Conservation (phyloP, 2,888 invertebrate species). For the Nasonia oneida region DNA sequence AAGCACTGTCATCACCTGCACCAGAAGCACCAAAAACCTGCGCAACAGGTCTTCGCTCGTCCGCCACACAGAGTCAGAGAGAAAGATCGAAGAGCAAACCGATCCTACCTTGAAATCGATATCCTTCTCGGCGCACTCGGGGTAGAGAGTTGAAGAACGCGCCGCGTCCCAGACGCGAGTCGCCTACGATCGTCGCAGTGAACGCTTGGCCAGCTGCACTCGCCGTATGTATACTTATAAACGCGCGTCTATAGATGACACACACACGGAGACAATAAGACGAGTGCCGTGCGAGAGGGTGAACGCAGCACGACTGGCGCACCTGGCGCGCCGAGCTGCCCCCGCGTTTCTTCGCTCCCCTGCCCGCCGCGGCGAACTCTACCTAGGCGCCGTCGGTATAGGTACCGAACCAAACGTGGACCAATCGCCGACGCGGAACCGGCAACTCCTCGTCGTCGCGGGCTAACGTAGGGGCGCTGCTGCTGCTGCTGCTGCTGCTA, state of each 20-base stretch:
- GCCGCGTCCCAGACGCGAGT: not conserved
- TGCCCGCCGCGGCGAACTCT: not conserved
- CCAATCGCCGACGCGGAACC: constrained; percentile 71
- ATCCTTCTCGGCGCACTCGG: not conserved
- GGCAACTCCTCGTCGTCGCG: constrained; percentile 26
- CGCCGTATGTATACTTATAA: not conserved
- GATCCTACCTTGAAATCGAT: constrained; percentile 19
- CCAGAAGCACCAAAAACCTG: too few relatives aligned
- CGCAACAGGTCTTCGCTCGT: not conserved
- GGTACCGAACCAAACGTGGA: constrained; percentile 73
- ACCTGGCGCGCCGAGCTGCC: constrained; percentile 3
- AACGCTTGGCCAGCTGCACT: not conserved
- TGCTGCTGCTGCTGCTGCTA: not conserved
- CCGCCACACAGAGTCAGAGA: not conserved
- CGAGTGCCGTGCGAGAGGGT: not conserved
- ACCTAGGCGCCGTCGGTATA: constrained; percentile 4
- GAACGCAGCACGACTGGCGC: constrained; percentile 19
- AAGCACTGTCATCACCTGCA: not conserved
- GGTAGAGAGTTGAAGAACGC: not conserved
- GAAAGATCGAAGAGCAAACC: not conserved
- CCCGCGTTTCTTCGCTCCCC: not conserved
- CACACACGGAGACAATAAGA: not conserved
- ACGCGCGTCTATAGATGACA: not conserved
- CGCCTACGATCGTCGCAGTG: not conserved
- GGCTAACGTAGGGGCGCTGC: constrained; percentile 30